Evolutionary conservation across 2,113 vertebrate species (phyloP).

Genomic region (Oenanthe oenanthe): DNA sequence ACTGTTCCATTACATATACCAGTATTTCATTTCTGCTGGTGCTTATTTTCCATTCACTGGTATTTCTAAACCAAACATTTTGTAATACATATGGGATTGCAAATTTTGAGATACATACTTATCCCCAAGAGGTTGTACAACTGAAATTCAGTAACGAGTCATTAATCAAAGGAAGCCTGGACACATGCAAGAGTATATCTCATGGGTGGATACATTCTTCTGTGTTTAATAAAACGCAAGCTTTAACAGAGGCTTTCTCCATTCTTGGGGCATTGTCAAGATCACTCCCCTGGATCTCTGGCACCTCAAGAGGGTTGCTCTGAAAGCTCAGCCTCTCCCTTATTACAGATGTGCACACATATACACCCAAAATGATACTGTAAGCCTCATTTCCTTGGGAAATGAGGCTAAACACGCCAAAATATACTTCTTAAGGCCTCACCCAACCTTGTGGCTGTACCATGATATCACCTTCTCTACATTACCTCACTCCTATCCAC

Average conservation of each 20-base stretch:
- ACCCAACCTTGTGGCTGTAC: not conserved
- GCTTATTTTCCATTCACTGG: not conserved
- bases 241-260: not conserved
- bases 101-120: not conserved
- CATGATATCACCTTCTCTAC: constrained; percentile 50
- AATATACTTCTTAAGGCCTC: constrained; percentile 13
- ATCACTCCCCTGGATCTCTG: not conserved
- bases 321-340: constrained; percentile 13
- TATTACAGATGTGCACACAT: not conserved
- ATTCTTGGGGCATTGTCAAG: not conserved
- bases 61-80: constrained; percentile 18
- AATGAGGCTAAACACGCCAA: not conserved
- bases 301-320: not conserved
- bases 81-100: not conserved
- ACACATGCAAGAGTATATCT: not conserved
- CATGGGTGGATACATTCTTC: not conserved
- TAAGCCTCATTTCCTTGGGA: not conserved
- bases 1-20: not conserved
- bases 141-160: not conserved
- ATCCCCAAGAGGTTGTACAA: not conserved
- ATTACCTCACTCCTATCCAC: constrained; percentile 27
- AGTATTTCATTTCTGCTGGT: constrained; percentile 8
- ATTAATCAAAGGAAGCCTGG: not conserved
- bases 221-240: not conserved
- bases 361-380: not conserved